Evolutionary conservation across 2,888 invertebrate species (phyloP).

Genomic region (Bimastos eiseni): DNA sequence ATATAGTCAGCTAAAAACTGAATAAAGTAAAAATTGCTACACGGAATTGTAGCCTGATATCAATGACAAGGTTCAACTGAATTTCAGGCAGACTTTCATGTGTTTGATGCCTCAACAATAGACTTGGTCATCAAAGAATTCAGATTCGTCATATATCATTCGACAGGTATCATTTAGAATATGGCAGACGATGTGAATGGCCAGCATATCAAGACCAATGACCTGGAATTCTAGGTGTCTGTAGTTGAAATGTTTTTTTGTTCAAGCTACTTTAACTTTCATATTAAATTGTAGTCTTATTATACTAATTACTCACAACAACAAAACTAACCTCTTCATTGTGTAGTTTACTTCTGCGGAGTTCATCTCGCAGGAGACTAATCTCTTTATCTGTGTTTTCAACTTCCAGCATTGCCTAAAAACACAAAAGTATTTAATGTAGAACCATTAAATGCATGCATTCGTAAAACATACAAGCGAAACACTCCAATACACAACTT

Average conservation of each 20-base stretch:
- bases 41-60: neutral
- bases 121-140: neutral
- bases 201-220: neutral
- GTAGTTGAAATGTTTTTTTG: neutral
- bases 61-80: neutral
- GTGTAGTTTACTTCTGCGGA: neutral
- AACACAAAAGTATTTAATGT: neutral
- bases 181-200: neutral
- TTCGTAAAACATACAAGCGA: neutral
- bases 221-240: neutral
- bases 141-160: too few species aligned
- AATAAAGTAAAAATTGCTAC: neutral
- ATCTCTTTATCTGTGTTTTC: neutral
- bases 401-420: neutral
- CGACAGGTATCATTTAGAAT: neutral
- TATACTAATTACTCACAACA: neutral
- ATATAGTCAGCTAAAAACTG: neutral
- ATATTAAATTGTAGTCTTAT: neutral
- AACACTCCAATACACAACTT: neutral
- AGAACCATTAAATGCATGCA: neutral
- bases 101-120: neutral
- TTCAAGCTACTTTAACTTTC: neutral
- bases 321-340: conserved; percentile 13
- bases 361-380: neutral
- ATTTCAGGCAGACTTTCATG: neutral